phyloP scores from a whole-genome alignment of 2,113 vertebrate genomes.

The Machaerirhynchus nigripectus region DNA sequence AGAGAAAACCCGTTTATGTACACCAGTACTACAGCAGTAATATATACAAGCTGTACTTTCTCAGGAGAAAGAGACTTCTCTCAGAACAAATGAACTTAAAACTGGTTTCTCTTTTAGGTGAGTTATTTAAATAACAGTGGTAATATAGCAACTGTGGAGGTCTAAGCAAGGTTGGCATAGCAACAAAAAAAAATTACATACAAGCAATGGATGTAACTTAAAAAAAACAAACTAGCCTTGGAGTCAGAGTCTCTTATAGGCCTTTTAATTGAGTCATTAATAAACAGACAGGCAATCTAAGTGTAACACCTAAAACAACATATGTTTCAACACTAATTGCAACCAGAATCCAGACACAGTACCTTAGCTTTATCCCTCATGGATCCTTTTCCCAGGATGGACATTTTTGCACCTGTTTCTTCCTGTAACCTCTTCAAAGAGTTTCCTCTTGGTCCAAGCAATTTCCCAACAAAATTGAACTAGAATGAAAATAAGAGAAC shows the following conservation, averaged over 20 bases:
- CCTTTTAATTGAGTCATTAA: neutral
- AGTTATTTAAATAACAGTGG: neutral
- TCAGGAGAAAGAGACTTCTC: neutral
- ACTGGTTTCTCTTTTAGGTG: neutral
- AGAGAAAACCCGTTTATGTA: neutral
- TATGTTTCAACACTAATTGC: neutral
- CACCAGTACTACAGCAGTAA: neutral
- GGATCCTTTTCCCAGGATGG: constrained; percentile 97
- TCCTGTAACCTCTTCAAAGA: constrained; percentile 99
- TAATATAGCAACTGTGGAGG: neutral
- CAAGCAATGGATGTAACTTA: neutral
- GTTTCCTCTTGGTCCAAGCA: constrained; percentile 97
- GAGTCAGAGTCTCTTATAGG: neutral
- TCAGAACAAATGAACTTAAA: neutral
- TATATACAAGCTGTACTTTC: neutral
- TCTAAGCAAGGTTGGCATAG: neutral
- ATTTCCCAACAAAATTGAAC: constrained; percentile 99
- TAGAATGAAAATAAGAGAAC: constrained; percentile 67
- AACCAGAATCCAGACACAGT: constrained; percentile 31
- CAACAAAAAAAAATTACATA: neutral
- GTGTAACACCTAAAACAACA: neutral
- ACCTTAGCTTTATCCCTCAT: constrained; percentile 99
- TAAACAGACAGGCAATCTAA: neutral
- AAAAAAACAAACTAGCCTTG: neutral
- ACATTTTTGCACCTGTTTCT: constrained; percentile 99